Conservation (phyloP, 2,797 vertebrate genomes). For the Mico argentatus region DNA sequence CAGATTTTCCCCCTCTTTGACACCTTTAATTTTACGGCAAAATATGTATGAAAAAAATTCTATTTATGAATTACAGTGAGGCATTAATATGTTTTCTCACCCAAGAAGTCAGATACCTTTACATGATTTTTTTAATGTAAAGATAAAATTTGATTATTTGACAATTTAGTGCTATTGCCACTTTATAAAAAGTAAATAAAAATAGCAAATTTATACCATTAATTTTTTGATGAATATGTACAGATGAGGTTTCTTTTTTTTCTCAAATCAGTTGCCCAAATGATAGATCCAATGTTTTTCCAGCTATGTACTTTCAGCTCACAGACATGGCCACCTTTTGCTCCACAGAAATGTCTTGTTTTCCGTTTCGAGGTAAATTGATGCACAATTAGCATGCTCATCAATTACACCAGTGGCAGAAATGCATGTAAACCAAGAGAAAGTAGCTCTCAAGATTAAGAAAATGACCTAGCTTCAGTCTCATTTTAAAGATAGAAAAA, state of each 20-base stretch:
- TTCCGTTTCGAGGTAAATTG: not conserved
- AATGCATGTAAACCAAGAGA: not conserved
- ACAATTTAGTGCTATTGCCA: not conserved
- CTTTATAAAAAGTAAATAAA: slow-evolving; percentile 31
- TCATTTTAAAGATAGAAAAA: not conserved
- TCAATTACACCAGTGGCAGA: not conserved
- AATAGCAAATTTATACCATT: not conserved
- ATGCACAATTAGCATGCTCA: not conserved
- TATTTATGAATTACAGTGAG: not conserved
- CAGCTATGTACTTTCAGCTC: not conserved
- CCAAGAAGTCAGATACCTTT: not conserved
- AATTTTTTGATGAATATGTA: slow-evolving; percentile 23
- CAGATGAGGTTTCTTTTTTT: not conserved
- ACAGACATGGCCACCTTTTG: not conserved
- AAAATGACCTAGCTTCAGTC: not conserved
- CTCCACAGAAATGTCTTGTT: not conserved
- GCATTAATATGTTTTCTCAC: not conserved
- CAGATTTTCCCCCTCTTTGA: not conserved
- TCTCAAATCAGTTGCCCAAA: not conserved
- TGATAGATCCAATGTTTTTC: not conserved
- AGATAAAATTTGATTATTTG: not conserved
- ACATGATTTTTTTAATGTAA: not conserved
- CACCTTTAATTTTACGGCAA: slow-evolving; percentile 36
- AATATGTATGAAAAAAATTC: not conserved
- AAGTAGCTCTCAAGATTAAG: not conserved